Conservation (phyloP, 2,797 vertebrate species). For the Sarcophilus harrisii region DNA sequence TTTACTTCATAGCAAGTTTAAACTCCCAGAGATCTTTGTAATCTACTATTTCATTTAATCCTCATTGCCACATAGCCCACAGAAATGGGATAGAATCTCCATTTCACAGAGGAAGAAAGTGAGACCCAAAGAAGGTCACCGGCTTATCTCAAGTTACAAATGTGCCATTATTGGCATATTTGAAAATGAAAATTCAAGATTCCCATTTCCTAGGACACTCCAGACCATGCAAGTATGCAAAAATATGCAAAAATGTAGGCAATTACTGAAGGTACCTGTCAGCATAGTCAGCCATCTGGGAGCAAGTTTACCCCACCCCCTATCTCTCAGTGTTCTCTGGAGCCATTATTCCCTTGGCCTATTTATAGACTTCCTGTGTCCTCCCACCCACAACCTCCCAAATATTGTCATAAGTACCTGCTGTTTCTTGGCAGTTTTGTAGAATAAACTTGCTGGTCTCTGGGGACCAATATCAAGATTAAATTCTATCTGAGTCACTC, state of each 20-base stretch:
- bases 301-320: background rate
- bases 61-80: background rate
- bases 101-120: background rate
- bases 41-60: background rate
- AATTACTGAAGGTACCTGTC: background rate
- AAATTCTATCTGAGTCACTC: background rate
- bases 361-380: slow-evolving; percentile 2
- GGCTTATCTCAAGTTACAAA: background rate
- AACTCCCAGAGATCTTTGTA: background rate
- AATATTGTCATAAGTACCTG: slow-evolving; percentile 1
- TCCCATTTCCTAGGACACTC: background rate
- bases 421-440: background rate
- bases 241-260: background rate
- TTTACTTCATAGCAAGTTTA: background rate
- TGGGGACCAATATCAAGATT: background rate
- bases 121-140: background rate
- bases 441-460: background rate
- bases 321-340: background rate
- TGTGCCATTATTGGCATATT: background rate
- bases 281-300: background rate
- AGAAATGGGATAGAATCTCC: background rate
- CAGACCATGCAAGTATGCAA: background rate
- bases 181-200: background rate
- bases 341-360: background rate
- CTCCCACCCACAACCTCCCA: background rate